These are phyloP conservation scores for Hippocampus comes DNA, from an alignment of 2,113 vertebrate genomes.

Conservation along the genomic window DNA sequence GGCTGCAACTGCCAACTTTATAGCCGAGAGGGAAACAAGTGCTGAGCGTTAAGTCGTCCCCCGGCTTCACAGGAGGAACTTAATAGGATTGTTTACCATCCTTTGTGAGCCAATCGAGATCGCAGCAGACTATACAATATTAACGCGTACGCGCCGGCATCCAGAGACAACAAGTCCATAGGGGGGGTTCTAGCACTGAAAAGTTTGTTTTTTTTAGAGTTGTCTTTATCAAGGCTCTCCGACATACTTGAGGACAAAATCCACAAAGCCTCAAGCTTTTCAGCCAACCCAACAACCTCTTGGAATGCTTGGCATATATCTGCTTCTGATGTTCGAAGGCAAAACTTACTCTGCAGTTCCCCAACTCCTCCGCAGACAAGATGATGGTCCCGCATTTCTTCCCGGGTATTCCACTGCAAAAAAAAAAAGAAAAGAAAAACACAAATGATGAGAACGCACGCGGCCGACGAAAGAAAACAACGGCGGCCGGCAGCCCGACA, in stretches of 20 bases:
- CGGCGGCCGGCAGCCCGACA: not conserved
- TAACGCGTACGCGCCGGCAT: no score
- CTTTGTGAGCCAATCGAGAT: slow-evolving; percentile 57
- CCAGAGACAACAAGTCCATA: no score
- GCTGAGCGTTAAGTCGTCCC: slow-evolving; percentile 45
- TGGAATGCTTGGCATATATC: not conserved
- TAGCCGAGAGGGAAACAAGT: slow-evolving; percentile 30
- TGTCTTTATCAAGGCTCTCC: no score
- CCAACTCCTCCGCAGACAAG: slow-evolving; percentile 87
- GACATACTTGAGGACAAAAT: no score
- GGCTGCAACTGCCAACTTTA: slow-evolving; percentile 38
- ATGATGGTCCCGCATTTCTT: slow-evolving; percentile 94
- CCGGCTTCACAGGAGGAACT: slow-evolving; percentile 31
- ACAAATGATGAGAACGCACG: slow-evolving; percentile 4
- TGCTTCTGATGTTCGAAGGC: not conserved
- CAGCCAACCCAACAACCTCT: no score
- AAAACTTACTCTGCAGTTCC: slow-evolving; percentile 88
- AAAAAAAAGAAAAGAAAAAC: slow-evolving; percentile 23
- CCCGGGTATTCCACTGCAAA: slow-evolving; percentile 81
- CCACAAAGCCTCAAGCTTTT: no score
- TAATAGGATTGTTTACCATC: slow-evolving; percentile 59
- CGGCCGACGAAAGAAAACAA: not conserved
- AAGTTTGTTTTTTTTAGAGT: no score
- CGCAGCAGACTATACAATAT: slow-evolving; percentile 36
- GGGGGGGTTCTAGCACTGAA: no score